phyloP scores from a whole-genome alignment of 2,888 invertebrate species.

The Morpho achilles region DNA sequence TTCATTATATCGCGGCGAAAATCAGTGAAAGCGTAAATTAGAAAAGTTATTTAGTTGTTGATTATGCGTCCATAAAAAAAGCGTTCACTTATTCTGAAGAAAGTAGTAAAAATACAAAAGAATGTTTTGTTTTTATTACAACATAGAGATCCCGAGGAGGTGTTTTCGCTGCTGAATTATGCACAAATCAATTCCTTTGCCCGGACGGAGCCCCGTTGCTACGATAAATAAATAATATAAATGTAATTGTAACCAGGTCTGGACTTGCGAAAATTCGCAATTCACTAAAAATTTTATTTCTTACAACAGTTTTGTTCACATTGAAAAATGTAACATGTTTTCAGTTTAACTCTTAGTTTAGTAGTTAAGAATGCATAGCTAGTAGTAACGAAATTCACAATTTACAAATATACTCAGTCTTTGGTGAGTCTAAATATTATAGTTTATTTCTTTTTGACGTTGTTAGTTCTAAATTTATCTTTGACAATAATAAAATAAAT shows the following conservation, averaged over 20 bases:
- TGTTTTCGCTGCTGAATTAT: conserved; percentile 75
- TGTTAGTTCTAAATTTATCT: too few species aligned
- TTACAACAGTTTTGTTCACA: conserved; percentile 2
- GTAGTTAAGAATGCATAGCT: too few species aligned
- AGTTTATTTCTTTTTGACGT: too few species aligned
- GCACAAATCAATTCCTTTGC: conserved; percentile 77
- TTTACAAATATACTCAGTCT: too few species aligned
- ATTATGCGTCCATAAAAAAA: conserved; percentile 36
- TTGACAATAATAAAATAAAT: too few species aligned
- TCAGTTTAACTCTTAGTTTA: too few species aligned
- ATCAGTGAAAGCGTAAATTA: conserved; percentile 35
- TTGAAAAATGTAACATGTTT: not conserved
- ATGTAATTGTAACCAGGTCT: conserved; percentile 62
- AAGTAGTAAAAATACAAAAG: conserved; percentile 69
- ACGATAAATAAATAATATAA: conserved; percentile 76
- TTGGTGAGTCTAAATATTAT: too few species aligned
- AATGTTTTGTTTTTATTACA: conserved; percentile 74
- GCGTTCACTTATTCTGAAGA: conserved; percentile 58
- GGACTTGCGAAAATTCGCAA: conserved; percentile 41
- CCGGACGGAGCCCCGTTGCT: conserved; percentile 53
- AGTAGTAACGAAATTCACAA: too few species aligned
- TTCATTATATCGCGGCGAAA: conserved; percentile 48
- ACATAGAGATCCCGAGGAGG: conserved; percentile 60
- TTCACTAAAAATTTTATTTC: conserved; percentile 23
- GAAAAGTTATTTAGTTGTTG: conserved; percentile 41